Conservation (phyloP, 1,140 invertebrate species). For the Reticulitermes speratus region DNA sequence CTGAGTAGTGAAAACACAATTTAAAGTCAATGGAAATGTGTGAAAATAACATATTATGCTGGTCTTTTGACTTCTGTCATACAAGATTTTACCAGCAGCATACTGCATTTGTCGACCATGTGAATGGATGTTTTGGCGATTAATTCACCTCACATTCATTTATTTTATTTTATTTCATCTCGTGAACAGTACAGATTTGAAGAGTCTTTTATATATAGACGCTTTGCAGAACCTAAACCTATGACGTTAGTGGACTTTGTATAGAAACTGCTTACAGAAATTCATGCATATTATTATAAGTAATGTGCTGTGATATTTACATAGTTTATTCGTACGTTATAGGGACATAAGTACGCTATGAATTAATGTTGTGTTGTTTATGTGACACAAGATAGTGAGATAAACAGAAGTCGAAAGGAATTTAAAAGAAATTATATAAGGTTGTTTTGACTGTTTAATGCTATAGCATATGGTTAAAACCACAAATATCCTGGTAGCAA, state of each 20-base stretch:
- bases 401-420: too few species aligned
- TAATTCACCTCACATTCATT: neutral
- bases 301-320: too few species aligned
- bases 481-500: too few species aligned
- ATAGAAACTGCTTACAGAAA: too few species aligned
- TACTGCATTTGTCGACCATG: neutral
- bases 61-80: neutral
- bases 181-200: conserved; percentile 5
- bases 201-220: neutral
- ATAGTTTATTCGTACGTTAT: too few species aligned
- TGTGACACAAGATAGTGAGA: neutral
- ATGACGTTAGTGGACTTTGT: too few species aligned
- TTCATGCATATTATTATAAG: too few species aligned
- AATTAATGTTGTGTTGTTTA: neutral
- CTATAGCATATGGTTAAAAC: too few species aligned
- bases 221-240: neutral
- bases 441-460: too few species aligned
- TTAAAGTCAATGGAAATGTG: neutral
- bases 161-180: neutral
- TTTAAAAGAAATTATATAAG: too few species aligned
- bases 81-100: neutral
- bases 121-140: neutral
- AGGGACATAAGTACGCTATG: too few species aligned
- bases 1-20: neutral
- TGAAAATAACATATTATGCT: neutral